Base-by-base conservation (phyloP, 2,888 invertebrate species). In the Nephrocerus scutellatus region DNA sequence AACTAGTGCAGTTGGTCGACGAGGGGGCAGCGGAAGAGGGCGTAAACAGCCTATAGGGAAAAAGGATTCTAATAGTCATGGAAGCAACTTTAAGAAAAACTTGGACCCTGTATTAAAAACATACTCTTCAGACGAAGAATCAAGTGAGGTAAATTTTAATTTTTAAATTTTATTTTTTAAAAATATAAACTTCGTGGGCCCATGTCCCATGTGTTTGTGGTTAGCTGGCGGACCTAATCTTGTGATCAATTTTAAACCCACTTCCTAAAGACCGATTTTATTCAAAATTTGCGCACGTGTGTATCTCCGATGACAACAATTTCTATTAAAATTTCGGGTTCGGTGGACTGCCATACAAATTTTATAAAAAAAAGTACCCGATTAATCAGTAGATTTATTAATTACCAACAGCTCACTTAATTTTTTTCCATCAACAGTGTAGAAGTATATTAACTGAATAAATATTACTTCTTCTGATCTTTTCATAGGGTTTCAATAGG, bases 91-190 rank as follows among this genome's bases (percentile, higher is more conserved):
- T 45, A 69, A 70, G 50, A 72, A 73, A 50, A 69, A 69, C 49
- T 59, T 67, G 41, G 67, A 65, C 53, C 61, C 68, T 24, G 68
- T 70, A 10, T 71, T 72, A 55, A 60, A 61, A 44, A 77, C 76
- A 56, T 80, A 82, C 38, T 82, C 84, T 46, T 80, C 82, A 60
- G 87, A 87, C 65, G 87, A 86, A 55, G 84, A 85, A 55, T 78
- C 76, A 54, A 88, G 86, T 64, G 89, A 89, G 77, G 83, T 82
- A 63, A 68, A 62, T 58, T 13, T 9, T 22, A 38, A 28, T 19
- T 18, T 19, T 16, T 7, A 36, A 22, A 34, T 24, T 13, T 34
- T 16, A 9, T 8, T 26, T 8, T 31, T 7, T 28, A 21, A 37
- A 26, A 25, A 6, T 15, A 19, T 24, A 31, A 13, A 25, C 26